These are phyloP conservation scores for Polymixis flavicincta DNA, from an alignment of 2,888 invertebrate species.

Conservation along the genomic window DNA sequence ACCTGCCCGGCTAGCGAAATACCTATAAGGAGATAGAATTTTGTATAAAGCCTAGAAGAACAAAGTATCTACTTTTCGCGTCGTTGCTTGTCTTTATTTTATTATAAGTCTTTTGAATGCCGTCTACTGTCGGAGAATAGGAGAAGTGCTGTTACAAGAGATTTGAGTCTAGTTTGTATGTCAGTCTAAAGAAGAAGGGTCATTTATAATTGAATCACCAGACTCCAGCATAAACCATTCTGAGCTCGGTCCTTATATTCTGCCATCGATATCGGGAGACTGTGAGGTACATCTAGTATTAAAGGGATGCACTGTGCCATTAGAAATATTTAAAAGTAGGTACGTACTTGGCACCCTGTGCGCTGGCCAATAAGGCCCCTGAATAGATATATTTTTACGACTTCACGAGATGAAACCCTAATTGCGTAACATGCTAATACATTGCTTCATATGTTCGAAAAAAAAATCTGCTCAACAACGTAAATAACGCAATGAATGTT, in stretches of 20 bases:
- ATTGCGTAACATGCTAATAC: no score
- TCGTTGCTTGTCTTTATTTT: not conserved
- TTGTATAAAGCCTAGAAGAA: not conserved
- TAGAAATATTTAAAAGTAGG: not conserved
- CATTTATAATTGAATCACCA: not conserved
- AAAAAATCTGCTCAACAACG: no score
- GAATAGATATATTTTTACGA: not conserved
- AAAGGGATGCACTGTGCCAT: not conserved
- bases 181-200: not conserved
- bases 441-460: no score
- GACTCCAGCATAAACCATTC: not conserved
- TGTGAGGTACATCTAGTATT: not conserved
- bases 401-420: not conserved
- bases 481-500: no score
- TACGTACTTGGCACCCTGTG: not conserved
- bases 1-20: not conserved
- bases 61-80: not conserved
- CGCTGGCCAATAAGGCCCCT: not conserved
- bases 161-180: not conserved
- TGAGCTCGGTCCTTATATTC: no score
- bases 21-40: no score
- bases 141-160: not conserved
- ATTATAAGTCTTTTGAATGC: not conserved
- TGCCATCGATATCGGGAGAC: not conserved
- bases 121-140: not conserved